A percentile compares a stretch with the other conserved stretches of the same genome.
These are phyloP conservation scores for Caenorhabditis briggsae DNA, from an alignment of 1,140 invertebrate genomes.

Conservation along the genomic window DNA sequence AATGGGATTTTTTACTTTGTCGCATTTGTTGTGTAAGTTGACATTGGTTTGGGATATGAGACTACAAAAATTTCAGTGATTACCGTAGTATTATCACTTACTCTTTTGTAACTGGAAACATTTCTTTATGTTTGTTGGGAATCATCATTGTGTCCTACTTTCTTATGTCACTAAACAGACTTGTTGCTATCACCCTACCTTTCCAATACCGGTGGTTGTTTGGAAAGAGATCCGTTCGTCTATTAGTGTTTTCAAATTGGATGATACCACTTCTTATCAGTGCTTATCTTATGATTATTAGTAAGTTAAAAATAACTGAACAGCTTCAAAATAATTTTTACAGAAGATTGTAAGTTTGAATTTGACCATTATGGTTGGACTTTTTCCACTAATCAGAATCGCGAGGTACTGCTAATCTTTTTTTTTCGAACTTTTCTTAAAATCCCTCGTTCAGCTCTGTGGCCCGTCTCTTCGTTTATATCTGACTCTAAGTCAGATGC, in stretches of 20 bases:
- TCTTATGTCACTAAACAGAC: background rate
- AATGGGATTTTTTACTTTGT: background rate
- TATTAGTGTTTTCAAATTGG: background rate
- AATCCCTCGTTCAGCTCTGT: background rate
- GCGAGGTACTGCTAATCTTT: background rate
- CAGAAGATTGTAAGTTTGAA: background rate
- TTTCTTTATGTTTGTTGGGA: constrained; percentile 2
- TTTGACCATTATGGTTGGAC: constrained; percentile 19
- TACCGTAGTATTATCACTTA: background rate
- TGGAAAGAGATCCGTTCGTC: background rate
- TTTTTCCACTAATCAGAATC: background rate
- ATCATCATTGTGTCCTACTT: background rate
- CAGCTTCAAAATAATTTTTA: background rate
- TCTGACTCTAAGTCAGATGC: background rate
- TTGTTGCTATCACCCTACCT: background rate
- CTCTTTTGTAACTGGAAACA: background rate
- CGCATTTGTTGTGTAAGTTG: background rate
- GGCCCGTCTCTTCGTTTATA: background rate
- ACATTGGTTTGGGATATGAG: background rate
- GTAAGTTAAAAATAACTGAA: background rate
- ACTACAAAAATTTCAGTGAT: background rate
- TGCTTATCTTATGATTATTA: constrained; percentile 1
- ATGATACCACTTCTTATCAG: background rate
- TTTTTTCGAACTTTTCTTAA: background rate
- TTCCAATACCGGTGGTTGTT: background rate